Conservation (phyloP, 2,113 vertebrate genomes). For the Cebidichthys violaceus region DNA sequence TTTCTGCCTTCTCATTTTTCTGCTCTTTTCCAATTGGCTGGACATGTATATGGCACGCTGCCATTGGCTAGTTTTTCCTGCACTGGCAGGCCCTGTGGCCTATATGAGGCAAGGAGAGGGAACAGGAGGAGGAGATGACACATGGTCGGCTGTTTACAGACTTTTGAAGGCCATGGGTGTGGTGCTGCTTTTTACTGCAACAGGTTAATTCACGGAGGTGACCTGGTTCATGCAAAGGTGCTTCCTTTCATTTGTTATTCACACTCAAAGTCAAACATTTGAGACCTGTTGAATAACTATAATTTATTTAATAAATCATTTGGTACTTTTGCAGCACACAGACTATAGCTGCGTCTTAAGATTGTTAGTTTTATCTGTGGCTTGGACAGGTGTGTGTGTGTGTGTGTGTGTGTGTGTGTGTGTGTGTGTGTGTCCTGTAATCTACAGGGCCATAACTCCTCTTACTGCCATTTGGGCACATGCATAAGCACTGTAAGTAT, state of each 20-base stretch:
- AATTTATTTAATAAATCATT: neutral
- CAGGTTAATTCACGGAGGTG: constrained; percentile 46
- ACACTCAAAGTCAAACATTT: neutral
- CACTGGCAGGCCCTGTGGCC: constrained; percentile 47
- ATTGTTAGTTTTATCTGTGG: constrained; percentile 26
- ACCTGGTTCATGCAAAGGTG: neutral
- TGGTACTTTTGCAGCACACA: neutral
- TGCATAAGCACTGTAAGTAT: constrained; percentile 54
- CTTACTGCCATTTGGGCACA: constrained; percentile 31
- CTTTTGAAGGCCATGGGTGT: constrained; percentile 58
- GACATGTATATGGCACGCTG: constrained; percentile 33
- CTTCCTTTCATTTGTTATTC: constrained; percentile 9
- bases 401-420: too few species aligned
- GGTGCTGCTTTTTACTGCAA: constrained; percentile 22
- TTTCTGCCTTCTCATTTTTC: constrained; percentile 23
- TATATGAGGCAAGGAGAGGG: constrained; percentile 52
- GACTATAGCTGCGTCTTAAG: constrained; percentile 1
- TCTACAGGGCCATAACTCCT: constrained; percentile 49
- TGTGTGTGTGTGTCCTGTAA: constrained; percentile 43
- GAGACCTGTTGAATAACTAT: neutral
- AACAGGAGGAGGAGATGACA: constrained; percentile 57
- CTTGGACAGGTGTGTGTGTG: constrained; percentile 5
- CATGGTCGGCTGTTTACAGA: constrained; percentile 71
- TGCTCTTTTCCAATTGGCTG: constrained; percentile 55
- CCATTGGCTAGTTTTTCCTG: constrained; percentile 69